A percentile compares a stretch with the other conserved stretches of the same genome.
phyloP scores from a whole-genome alignment of 2,113 vertebrate species.

The Mus spicilegus region DNA sequence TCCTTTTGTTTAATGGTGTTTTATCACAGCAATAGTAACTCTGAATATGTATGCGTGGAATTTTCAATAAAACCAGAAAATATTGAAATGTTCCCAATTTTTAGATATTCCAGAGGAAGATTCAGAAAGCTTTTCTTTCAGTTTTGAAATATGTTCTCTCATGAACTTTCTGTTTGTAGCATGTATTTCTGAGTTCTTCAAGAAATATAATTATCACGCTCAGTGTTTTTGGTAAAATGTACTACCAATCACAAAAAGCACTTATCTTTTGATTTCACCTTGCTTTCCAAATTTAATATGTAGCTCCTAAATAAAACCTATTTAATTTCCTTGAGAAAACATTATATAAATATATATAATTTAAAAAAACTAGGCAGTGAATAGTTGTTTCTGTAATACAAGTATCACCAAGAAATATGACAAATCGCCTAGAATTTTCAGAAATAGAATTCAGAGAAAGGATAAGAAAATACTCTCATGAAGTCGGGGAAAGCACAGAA shows the following conservation, averaged over 20 bases:
- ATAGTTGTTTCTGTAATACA: not conserved
- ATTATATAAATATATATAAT: not conserved
- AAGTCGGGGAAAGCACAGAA: not conserved
- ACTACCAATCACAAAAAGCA: conserved; percentile 10
- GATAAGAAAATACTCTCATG: not conserved
- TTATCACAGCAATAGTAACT: not conserved
- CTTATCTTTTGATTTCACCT: conserved; percentile 13
- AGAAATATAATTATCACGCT: not conserved
- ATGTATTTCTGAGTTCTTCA: not conserved
- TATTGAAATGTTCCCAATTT: conserved; percentile 23
- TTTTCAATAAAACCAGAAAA: not conserved
- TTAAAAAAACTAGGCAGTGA: not conserved
- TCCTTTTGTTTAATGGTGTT: too few relatives aligned
- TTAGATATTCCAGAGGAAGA: conserved; percentile 10
- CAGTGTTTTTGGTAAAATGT: not conserved
- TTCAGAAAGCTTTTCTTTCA: not conserved
- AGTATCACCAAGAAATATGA: not conserved
- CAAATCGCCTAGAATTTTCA: not conserved
- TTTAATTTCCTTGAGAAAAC: conserved; percentile 1
- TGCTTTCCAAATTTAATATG: conserved; percentile 5
- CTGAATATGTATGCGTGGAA: not conserved
- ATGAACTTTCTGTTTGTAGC: not conserved
- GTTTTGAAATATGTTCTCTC: not conserved
- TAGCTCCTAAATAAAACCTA: not conserved
- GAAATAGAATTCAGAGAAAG: not conserved